These are phyloP conservation scores for Amphiprion ocellaris DNA, from an alignment of 2,113 vertebrate species.

Conservation along the genomic window DNA sequence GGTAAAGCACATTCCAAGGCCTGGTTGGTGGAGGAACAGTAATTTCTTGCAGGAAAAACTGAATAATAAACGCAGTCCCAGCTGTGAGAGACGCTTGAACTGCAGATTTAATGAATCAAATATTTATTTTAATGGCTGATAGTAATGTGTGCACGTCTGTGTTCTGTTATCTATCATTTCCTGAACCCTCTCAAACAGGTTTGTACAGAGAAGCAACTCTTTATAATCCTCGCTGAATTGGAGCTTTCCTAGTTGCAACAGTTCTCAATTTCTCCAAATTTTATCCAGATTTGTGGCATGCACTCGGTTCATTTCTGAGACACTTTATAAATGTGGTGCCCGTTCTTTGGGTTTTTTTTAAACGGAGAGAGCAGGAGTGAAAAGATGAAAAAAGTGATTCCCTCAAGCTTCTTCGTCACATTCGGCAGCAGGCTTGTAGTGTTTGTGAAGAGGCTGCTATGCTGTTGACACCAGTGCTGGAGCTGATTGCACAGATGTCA, in stretches of 20 bases:
- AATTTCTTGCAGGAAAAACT: background rate
- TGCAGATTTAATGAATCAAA: background rate
- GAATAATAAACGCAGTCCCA: background rate
- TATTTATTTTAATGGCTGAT: background rate
- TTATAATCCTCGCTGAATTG: background rate
- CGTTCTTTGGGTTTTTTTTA: too few species aligned
- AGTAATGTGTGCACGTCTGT: background rate
- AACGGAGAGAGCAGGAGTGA: background rate
- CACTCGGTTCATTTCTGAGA: background rate
- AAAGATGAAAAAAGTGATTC: slow-evolving; percentile 11
- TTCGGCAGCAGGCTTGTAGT: background rate
- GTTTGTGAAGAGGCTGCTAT: slow-evolving; percentile 32
- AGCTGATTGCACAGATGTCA: slow-evolving; percentile 59
- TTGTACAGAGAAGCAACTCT: background rate
- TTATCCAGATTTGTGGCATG: background rate
- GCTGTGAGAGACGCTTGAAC: background rate
- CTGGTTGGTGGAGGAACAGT: background rate
- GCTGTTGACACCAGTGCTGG: slow-evolving; percentile 36
- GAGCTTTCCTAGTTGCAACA: background rate
- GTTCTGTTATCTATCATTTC: background rate
- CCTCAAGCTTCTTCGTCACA: slow-evolving; percentile 4
- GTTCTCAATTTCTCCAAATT: background rate
- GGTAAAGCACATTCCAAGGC: too few species aligned
- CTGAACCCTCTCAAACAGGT: background rate
- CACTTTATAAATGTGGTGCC: too few species aligned